A percentile compares a stretch with the other conserved stretches of the same genome.
Evolutionary conservation across 2,888 invertebrate genomes (phyloP).

Genomic region (Chromoteleia sp.): DNA sequence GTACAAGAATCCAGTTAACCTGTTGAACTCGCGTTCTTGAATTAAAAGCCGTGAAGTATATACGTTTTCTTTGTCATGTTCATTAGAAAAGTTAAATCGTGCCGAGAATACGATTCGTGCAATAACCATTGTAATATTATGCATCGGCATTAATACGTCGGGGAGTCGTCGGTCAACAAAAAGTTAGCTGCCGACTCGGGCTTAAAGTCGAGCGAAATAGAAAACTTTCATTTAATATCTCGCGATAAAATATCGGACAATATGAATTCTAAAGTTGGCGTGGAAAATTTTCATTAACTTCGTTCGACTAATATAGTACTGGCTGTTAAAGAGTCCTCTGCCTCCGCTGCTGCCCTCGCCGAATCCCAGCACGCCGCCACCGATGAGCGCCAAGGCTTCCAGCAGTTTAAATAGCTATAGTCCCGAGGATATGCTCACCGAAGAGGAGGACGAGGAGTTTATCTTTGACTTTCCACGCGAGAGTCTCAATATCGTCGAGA

Average conservation of each 20-base stretch:
- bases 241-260: constrained; percentile 53
- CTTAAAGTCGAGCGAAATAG: constrained; percentile 34
- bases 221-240: constrained; percentile 39
- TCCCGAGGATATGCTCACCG: constrained; percentile 85
- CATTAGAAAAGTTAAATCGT: constrained; percentile 34
- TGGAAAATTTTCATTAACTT: constrained; percentile 59
- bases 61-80: constrained; percentile 22
- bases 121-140: constrained; percentile 31
- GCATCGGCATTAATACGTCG: constrained; percentile 5
- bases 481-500: constrained; percentile 90
- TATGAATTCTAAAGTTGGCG: constrained; percentile 56
- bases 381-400: constrained; percentile 83
- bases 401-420: constrained; percentile 84
- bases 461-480: constrained; percentile 89
- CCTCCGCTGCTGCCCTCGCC: constrained; percentile 84
- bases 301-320: constrained; percentile 58
- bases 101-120: constrained; percentile 23
- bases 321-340: constrained; percentile 79
- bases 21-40: constrained; percentile 29
- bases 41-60: constrained; percentile 33
- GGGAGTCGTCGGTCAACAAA: constrained; percentile 29
- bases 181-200: constrained; percentile 11
- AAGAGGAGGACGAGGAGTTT: constrained; percentile 85
- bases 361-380: constrained; percentile 83
- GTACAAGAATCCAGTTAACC: constrained; percentile 28